phyloP scores from a whole-genome alignment of 1,140 invertebrate species.

The Drosophila mauritiana region DNA sequence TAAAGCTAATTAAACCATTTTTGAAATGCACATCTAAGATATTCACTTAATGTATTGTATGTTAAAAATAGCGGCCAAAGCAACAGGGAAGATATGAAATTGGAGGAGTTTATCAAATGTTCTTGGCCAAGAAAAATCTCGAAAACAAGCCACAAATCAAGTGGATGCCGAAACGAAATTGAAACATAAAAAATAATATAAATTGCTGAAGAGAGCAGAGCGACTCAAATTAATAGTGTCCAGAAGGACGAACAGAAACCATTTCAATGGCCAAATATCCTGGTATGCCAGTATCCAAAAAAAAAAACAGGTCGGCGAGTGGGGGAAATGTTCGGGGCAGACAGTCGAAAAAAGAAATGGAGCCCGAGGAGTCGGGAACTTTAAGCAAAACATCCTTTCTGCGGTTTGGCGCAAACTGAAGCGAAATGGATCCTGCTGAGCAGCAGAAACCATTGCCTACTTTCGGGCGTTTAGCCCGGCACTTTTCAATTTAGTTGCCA shows the following conservation, averaged over 20 bases:
- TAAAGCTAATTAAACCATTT: neutral
- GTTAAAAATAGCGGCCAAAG: neutral
- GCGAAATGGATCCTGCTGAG: slow-evolving; percentile 17
- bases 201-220: slow-evolving; percentile 40
- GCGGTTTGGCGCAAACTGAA: slow-evolving; percentile 29
- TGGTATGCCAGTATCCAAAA: slow-evolving; percentile 20
- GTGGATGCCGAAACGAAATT: slow-evolving; percentile 28
- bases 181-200: slow-evolving; percentile 33
- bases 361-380: slow-evolving; percentile 10
- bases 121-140: neutral
- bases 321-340: slow-evolving; percentile 50
- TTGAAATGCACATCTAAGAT: neutral
- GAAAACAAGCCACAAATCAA: slow-evolving; percentile 47
- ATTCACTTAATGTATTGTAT: neutral
- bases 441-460: slow-evolving; percentile 63
- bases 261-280: slow-evolving; percentile 56
- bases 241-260: slow-evolving; percentile 9
- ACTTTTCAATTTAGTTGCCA: slow-evolving; percentile 78
- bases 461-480: slow-evolving; percentile 62
- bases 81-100: neutral
- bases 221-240: slow-evolving; percentile 61
- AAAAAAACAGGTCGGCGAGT: slow-evolving; percentile 14
- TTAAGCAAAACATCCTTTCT: slow-evolving; percentile 53
- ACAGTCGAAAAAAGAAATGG: slow-evolving; percentile 17
- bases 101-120: neutral